phyloP scores from a whole-genome alignment of 2,888 invertebrate species.

The Eristalinus aeneus region DNA sequence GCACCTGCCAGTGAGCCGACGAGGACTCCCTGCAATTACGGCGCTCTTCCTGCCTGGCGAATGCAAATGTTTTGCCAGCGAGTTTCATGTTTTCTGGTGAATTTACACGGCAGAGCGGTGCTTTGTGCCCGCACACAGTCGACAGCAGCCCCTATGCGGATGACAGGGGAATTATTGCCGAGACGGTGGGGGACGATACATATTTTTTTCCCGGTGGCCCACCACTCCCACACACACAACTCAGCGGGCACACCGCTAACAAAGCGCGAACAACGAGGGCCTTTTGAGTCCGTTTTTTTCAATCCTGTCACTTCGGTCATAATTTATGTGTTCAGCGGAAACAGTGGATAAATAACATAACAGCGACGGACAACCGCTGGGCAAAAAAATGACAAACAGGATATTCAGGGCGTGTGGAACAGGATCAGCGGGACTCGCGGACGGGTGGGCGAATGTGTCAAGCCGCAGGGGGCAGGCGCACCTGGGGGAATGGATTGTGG shows the following conservation, averaged over 20 bases:
- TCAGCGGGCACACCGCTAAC: background rate
- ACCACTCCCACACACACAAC: background rate
- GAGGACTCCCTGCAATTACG: background rate
- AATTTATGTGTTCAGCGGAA: slow-evolving; percentile 48
- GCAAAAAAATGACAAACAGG: background rate
- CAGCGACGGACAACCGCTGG: background rate
- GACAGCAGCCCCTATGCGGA: slow-evolving; percentile 13
- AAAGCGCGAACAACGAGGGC: slow-evolving; percentile 1
- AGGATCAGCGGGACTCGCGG: background rate
- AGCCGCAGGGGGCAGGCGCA: background rate
- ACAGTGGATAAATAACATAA: slow-evolving; percentile 17
- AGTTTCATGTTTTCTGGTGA: slow-evolving; percentile 54
- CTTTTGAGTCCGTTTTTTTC: slow-evolving; percentile 26
- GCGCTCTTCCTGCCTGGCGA: background rate
- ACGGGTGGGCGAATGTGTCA: background rate
- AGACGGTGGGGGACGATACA: slow-evolving; percentile 35
- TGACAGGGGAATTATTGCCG: slow-evolving; percentile 64
- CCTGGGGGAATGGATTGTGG: no score
- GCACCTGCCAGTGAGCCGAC: background rate
- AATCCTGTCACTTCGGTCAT: slow-evolving; percentile 53
- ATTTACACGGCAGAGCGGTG: slow-evolving; percentile 34
- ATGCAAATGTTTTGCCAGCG: slow-evolving; percentile 44
- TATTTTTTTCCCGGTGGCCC: background rate
- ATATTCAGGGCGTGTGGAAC: background rate
- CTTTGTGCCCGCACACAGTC: background rate